These are phyloP conservation scores for Phalacrocorax carbo DNA, from an alignment of 2,113 vertebrate genomes.

Conservation along the genomic window DNA sequence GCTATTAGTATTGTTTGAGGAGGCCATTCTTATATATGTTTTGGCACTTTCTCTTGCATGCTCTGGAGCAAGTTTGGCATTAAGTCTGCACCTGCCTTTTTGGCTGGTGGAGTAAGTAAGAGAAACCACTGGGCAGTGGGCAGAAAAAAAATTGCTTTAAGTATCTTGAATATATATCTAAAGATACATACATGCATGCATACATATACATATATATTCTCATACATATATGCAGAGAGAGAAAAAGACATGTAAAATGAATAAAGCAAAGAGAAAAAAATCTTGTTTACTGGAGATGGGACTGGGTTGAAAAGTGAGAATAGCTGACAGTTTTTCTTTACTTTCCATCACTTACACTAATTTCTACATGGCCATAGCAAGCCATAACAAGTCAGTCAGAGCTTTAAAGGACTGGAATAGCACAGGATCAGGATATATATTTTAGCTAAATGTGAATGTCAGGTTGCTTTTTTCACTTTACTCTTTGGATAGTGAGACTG, in stretches of 20 bases:
- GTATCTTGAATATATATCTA: background rate
- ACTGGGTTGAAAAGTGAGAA: background rate
- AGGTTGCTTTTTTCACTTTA: background rate
- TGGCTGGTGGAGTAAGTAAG: constrained; percentile 20
- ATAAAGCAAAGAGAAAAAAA: background rate
- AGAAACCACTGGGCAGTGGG: constrained; percentile 11
- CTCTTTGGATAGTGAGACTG: background rate
- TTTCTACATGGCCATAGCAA: background rate
- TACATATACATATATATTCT: background rate
- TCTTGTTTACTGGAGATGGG: background rate
- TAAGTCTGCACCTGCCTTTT: constrained; percentile 33
- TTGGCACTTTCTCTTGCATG: constrained; percentile 38
- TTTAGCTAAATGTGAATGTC: background rate
- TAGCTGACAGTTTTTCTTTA: background rate
- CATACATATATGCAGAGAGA: background rate
- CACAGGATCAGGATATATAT: background rate
- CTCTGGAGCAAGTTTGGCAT: constrained; percentile 21
- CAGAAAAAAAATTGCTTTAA: constrained; percentile 23
- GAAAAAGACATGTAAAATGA: background rate
- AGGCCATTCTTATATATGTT: background rate
- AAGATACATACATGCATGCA: background rate
- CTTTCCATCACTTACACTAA: background rate
- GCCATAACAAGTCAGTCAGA: background rate
- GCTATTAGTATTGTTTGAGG: constrained; percentile 8
- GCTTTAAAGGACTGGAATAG: background rate